phyloP scores from a whole-genome alignment of 2,888 invertebrate genomes.

The Phrixothrix hirtus region DNA sequence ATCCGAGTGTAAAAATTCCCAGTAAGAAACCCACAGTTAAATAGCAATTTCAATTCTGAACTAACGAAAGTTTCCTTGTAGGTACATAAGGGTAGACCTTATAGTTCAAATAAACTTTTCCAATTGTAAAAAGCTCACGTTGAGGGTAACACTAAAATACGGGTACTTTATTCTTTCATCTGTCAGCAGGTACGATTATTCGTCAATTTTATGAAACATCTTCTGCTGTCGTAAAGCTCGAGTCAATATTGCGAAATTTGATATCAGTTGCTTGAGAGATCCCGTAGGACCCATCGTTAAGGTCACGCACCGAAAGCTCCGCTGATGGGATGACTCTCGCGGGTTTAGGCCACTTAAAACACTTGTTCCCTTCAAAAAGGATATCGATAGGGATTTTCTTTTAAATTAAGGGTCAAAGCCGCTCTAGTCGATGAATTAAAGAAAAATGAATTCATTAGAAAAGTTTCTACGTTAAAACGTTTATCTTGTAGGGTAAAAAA shows the following conservation, averaged over 20 bases:
- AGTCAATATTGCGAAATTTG: conserved; percentile 33
- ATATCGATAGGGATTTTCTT: too few species aligned
- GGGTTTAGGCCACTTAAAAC: conserved; percentile 28
- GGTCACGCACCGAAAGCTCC: conserved; percentile 34
- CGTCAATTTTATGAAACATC: conserved; percentile 34
- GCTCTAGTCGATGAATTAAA: too few species aligned
- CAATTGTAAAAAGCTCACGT: conserved; percentile 12
- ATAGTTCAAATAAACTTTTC: conserved; percentile 7
- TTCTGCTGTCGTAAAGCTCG: conserved; percentile 29
- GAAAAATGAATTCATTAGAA: too few species aligned
- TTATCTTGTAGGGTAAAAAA: conserved; percentile 42
- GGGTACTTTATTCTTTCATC: conserved; percentile 16
- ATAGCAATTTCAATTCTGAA: too few species aligned
- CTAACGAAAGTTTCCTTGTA: too few species aligned
- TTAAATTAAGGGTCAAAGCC: too few species aligned
- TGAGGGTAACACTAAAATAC: conserved; percentile 15
- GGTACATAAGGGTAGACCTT: background rate
- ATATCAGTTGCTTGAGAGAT: conserved; percentile 33
- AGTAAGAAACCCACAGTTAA: too few species aligned
- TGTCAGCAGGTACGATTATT: conserved; percentile 35
- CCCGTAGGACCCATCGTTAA: conserved; percentile 32
- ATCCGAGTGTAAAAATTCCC: background rate
- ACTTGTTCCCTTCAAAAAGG: conserved; percentile 15
- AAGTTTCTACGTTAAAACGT: too few species aligned
- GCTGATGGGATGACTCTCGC: conserved; percentile 30